phyloP scores from a whole-genome alignment of 2,888 invertebrate species.

The Seira ritae region DNA sequence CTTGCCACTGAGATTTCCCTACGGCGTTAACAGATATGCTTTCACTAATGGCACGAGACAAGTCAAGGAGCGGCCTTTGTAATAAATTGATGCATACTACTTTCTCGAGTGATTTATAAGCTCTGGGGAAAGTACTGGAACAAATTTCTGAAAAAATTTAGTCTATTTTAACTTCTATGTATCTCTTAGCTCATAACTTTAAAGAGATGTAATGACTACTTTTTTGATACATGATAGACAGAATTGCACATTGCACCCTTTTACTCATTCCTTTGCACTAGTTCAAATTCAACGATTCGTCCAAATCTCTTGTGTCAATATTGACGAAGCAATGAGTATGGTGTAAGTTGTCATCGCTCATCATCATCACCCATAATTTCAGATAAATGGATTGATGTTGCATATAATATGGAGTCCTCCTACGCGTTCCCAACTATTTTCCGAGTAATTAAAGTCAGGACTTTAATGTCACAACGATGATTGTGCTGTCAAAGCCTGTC shows the following conservation, averaged over 20 bases:
- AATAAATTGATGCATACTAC: neutral
- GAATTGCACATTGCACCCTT: too few species aligned
- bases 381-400: neutral
- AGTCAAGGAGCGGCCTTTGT: too few species aligned
- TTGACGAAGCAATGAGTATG: constrained; percentile 35
- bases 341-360: neutral
- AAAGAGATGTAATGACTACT: too few species aligned
- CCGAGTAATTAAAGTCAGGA: constrained; percentile 36
- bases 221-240: too few species aligned
- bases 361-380: neutral
- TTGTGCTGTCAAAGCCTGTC: constrained; percentile 8
- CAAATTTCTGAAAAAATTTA: too few species aligned
- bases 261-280: too few species aligned
- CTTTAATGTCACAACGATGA: constrained; percentile 21
- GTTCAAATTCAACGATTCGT: neutral
- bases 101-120: neutral
- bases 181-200: too few species aligned
- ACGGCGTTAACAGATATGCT: too few species aligned
- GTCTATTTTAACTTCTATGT: too few species aligned
- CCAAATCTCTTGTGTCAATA: constrained; percentile 42
- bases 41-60: too few species aligned
- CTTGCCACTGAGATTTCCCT: too few species aligned
- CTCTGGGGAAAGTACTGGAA: neutral
- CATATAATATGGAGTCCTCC: neutral
- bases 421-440: neutral